Base-by-base conservation (phyloP, 1,140 invertebrate species). In the Penaeus indicus region DNA sequence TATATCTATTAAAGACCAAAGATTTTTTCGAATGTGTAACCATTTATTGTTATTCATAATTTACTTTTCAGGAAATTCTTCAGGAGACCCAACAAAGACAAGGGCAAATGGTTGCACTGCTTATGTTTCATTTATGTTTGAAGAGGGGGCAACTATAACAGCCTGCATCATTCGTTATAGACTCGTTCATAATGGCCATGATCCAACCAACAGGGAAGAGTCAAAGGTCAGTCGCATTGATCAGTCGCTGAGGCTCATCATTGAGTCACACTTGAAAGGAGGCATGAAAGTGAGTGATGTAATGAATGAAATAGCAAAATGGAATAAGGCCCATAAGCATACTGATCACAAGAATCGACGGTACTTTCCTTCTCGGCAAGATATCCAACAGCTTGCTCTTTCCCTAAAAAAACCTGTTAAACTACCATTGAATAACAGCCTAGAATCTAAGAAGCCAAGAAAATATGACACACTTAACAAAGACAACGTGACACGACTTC, bases 171-270 rank as follows among this genome's bases (percentile, higher is more conserved):
- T 89, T 47, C 88, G 88, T 16, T 81, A 42, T 19, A 61, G 88
- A 18, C 82, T 89, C 32, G 25, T 64, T 63, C 88, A 89, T 60
- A 89, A 54, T 47, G 88, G 88, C 4, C 88, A 89, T 72, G 83
- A 89, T 69, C 88, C 88, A 27, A 84, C 69, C 38, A 89, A 89
- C 77, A 79, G 88, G 75, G 88, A 89, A 62, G 88, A 89, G 47
- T 89, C 82, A 22, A 85, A 63, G 42, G 38, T 89, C 47, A 89
- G 83, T 64, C 83, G 88, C 27, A 89, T 89, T 79, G 88, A 89
- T 69, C 62, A 67, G 13, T 61, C 69, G 0, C 63, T 89, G 19
- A 84, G 67, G n/a, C 38, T 84, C 60, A 62, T 84, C 47, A 89
- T 89, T 32, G 77, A 84, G 60, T 60, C 27, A 16, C 62, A 69